Evolutionary conservation across 1,140 invertebrate genomes (phyloP).

Genomic region (Drosophila parvula): DNA sequence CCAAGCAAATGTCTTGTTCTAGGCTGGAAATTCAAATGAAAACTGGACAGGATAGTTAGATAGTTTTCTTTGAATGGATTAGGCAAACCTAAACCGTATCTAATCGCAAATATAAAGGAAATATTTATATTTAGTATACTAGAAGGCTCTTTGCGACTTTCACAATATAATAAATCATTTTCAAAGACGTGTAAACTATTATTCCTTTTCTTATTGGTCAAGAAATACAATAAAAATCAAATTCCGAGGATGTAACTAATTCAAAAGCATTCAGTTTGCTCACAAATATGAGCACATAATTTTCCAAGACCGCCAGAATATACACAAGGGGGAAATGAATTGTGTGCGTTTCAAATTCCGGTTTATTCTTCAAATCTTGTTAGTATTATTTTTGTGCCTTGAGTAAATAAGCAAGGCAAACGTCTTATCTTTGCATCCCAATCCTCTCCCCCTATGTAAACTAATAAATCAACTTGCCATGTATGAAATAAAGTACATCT

Average conservation of each 20-base stretch:
- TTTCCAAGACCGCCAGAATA: neutral
- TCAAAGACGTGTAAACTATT: too few species aligned
- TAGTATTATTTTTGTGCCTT: constrained; percentile 4
- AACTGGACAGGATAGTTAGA: neutral
- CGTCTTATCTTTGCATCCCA: constrained; percentile 4
- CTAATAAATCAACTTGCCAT: constrained; percentile 39
- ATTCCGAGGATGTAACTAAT: neutral
- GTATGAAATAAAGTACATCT: constrained; percentile 34
- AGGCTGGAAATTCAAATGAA: neutral
- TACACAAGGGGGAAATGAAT: constrained; percentile 6
- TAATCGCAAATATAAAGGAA: neutral
- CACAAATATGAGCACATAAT: constrained; percentile 1
- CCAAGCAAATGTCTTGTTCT: neutral
- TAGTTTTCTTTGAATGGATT: constrained; percentile 1
- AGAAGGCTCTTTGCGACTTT: neutral
- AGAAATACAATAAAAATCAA: neutral
- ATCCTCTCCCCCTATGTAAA: constrained; percentile 7
- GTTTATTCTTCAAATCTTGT: constrained; percentile 11
- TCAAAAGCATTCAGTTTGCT: neutral
- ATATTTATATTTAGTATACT: neutral
- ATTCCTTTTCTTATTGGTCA: neutral
- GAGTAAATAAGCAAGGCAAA: constrained; percentile 10
- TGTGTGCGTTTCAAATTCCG: constrained; percentile 1
- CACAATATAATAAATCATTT: neutral
- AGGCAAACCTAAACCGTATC: neutral